These are phyloP conservation scores for Cavia porcellus DNA, from an alignment of 2,113 vertebrate genomes.

Conservation along the genomic window DNA sequence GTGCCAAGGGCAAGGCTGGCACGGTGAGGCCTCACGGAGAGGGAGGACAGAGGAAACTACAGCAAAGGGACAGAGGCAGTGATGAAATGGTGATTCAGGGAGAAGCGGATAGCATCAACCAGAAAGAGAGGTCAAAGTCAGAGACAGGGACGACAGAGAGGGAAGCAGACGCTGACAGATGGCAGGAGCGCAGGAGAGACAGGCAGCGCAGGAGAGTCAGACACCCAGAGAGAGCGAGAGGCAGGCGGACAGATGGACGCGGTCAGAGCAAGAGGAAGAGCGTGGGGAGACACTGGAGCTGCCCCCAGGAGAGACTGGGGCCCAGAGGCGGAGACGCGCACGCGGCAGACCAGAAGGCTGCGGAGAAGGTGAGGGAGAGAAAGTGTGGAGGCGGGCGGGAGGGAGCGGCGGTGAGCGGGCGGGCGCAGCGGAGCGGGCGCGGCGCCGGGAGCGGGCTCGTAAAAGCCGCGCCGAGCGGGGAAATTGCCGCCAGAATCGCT, in stretches of 20 bases:
- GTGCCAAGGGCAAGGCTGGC: neutral
- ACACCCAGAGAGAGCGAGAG: neutral
- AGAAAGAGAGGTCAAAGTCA: slow-evolving; percentile 17
- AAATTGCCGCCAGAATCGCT: slow-evolving; percentile 87
- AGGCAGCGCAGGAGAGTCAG: neutral
- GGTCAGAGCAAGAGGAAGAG: neutral
- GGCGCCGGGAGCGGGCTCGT: slow-evolving; percentile 81
- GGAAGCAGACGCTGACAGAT: slow-evolving; percentile 6
- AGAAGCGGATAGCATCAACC: neutral
- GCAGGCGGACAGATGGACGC: neutral
- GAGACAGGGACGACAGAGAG: neutral
- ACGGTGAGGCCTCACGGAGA: neutral
- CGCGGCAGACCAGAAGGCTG: slow-evolving; percentile 36
- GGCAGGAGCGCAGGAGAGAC: neutral
- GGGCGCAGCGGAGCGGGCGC: slow-evolving; percentile 69
- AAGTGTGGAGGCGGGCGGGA: slow-evolving; percentile 43
- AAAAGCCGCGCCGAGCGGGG: slow-evolving; percentile 80
- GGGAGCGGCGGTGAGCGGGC: slow-evolving; percentile 64
- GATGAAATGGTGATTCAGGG: neutral
- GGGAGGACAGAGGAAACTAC: neutral
- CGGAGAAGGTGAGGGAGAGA: neutral
- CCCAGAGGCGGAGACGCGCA: neutral
- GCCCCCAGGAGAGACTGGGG: no score
- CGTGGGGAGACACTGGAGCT: neutral
- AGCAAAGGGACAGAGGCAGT: neutral